Conservation (phyloP, 2,888 invertebrate genomes). For the Philonicus albiceps region DNA sequence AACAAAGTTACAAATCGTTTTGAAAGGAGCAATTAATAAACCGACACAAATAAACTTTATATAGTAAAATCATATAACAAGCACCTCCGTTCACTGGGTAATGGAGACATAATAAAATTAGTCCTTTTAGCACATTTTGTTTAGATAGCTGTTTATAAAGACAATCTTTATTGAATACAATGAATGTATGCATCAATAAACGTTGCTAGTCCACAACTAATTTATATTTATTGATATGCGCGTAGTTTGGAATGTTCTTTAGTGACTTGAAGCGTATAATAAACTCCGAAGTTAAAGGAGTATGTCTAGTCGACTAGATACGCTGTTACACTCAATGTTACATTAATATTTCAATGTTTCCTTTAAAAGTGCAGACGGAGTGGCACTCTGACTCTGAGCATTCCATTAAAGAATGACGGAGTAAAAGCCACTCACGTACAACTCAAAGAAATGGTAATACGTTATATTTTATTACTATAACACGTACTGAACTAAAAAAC, state of each 20-base stretch:
- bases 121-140: no score
- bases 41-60: no score
- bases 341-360: neutral
- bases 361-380: neutral
- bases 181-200: no score
- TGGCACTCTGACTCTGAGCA: neutral
- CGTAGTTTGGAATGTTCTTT: no score
- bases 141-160: no score
- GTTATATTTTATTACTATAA: neutral
- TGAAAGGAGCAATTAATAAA: neutral
- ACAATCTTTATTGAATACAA: no score
- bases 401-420: neutral
- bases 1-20: neutral
- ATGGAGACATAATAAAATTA: no score
- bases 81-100: no score
- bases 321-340: neutral
- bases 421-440: neutral
- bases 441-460: neutral
- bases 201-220: no score
- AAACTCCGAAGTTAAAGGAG: neutral
- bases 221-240: no score
- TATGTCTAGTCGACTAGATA: neutral
- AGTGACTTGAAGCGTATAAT: neutral
- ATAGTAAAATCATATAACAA: no score
- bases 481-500: neutral